A percentile compares a stretch with the other conserved stretches of the same genome.
phyloP scores from a whole-genome alignment of 1,140 invertebrate species.

The Bombus pascuorum region DNA sequence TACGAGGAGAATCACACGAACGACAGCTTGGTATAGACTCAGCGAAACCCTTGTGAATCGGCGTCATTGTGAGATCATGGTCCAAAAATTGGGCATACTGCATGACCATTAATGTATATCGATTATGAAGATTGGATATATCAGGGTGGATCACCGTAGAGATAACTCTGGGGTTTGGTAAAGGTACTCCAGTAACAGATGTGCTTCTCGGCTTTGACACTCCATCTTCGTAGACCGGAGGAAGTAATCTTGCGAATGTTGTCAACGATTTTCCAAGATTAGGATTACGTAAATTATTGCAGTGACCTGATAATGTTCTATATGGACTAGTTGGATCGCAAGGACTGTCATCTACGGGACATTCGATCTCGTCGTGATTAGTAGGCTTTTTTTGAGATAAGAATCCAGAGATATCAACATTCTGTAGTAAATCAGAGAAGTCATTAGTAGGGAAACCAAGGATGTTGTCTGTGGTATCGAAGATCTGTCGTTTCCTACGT shows the following conservation, averaged over 20 bases:
- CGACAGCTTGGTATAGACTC: constrained; percentile 93
- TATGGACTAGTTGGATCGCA: constrained; percentile 93
- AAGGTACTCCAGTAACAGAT: constrained; percentile 87
- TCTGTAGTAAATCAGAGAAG: constrained; percentile 88
- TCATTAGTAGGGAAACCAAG: constrained; percentile 87
- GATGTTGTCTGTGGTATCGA: constrained; percentile 85
- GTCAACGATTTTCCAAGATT: constrained; percentile 92
- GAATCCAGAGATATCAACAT: constrained; percentile 87
- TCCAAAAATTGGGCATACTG: constrained; percentile 96
- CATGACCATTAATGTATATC: constrained; percentile 96
- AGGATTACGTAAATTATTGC: constrained; percentile 95
- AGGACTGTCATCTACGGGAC: constrained; percentile 81
- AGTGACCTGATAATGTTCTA: constrained; percentile 92
- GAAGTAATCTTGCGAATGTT: constrained; percentile 92
- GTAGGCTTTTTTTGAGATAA: constrained; percentile 80
- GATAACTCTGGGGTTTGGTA: constrained; percentile 92
- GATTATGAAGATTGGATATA: constrained; percentile 92
- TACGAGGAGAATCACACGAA: constrained; percentile 90
- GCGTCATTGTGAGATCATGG: constrained; percentile 96
- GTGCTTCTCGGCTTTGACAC: constrained; percentile 89
- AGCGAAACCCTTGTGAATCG: constrained; percentile 93
- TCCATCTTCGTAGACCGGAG: constrained; percentile 95
- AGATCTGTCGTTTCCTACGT: constrained; percentile 88
- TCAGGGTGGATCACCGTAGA: constrained; percentile 94
- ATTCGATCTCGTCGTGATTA: constrained; percentile 85